Evolutionary conservation across 35 echinoderm and acorn worm genomes (phyloP).

Genomic region (Heliocidaris erythrogramma): DNA sequence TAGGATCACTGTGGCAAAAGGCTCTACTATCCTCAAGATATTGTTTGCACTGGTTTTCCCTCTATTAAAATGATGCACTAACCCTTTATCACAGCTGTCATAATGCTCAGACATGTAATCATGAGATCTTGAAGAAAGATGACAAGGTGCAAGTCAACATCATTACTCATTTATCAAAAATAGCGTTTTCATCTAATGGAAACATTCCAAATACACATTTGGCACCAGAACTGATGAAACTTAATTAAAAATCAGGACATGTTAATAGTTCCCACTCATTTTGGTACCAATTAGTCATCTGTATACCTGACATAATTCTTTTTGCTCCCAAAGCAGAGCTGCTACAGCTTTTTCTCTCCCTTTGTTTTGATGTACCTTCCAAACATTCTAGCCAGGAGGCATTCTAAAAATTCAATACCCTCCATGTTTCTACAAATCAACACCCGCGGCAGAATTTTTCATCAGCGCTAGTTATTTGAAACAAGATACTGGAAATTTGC

Average conservation of each 20-base stretch:
- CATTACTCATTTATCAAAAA: neutral
- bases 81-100: neutral
- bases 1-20: no score
- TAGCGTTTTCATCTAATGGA: neutral
- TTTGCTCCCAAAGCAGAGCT: neutral
- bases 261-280: neutral
- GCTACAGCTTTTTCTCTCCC: neutral
- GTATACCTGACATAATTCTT: neutral
- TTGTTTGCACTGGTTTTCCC: neutral
- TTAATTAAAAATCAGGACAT: neutral
- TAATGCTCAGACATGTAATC: neutral
- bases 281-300: neutral
- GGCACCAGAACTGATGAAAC: neutral
- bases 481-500: slow-evolving; percentile 24
- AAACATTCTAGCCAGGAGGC: neutral
- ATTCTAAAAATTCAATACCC: slow-evolving; percentile 2
- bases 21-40: no score
- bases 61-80: neutral
- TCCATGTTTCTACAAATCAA: slow-evolving; percentile 34
- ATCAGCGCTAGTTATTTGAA: neutral
- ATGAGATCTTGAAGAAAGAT: neutral
- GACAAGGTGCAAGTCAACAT: neutral
- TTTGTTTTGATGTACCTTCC: slow-evolving; percentile 13
- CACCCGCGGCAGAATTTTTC: slow-evolving; percentile 12
- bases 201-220: neutral